Evolutionary conservation across 2,888 invertebrate genomes (phyloP), one percentile per base, ranked within the genome.

Genomic region (Antheraea assamensis): DNA sequence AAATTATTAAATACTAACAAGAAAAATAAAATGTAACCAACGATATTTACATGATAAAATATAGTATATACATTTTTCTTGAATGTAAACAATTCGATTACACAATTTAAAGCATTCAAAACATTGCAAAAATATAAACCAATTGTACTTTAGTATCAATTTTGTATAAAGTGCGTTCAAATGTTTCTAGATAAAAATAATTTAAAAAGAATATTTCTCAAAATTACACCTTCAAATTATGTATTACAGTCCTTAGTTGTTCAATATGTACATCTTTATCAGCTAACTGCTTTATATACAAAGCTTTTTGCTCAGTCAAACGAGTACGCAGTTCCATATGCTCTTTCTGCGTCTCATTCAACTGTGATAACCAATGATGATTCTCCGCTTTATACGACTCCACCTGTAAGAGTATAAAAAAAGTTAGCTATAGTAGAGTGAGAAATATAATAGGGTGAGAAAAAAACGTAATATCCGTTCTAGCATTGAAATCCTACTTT

Each of bases 331-430:
- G 80, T 49, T 95, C 95, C 74, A 92, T 86, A 49, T 95, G 95
- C 75, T 95, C 95, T 2, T 91, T 89, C 76, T 95, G 95, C 66
- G 92, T 94, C 61, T 92, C 93, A 73, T 88, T 95, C 0, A 96
- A 88, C 80, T 96, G 96, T 5, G 91, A 84, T 42, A 96, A 81
- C 95, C 96, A 96, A 80, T 96, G 96, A 73, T 95, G 95, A 66
- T 95, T 95, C 82, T 96, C 96, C 5, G 93, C 94, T 81, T 96
- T 96, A 80, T 96, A 97, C 30, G 95, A 95, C 30, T 95, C 95
- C 35, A 96, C 92, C 94, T 94, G 75, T 27, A 79, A 70, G 19
- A 31, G 3, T 3, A 74, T 35, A 19, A 74, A 35, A 31, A n/a
- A 71, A 10, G 42, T 42, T 42, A 42, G 42, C 2, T 7, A 13